Evolutionary conservation across 2,797 vertebrate genomes (phyloP).

Genomic region (Clamator glandarius): DNA sequence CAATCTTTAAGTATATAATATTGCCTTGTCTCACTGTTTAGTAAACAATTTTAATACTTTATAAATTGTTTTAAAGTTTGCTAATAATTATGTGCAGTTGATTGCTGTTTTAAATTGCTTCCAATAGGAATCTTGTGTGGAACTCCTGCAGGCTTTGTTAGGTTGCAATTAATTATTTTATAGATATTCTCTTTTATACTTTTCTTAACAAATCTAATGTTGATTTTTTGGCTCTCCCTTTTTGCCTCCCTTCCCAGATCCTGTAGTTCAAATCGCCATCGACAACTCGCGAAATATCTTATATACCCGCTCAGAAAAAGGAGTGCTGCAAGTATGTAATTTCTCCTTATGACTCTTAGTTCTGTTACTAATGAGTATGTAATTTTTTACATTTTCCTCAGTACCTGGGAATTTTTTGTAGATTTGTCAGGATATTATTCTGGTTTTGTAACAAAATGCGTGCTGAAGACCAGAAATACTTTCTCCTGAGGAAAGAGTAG

Average conservation of each 20-base stretch:
- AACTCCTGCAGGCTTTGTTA: background rate
- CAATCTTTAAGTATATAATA: background rate
- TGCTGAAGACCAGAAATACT: background rate
- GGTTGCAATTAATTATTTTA: background rate
- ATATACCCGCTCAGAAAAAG: constrained; percentile 95
- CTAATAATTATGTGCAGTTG: background rate
- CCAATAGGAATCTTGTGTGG: background rate
- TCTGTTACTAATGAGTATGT: background rate
- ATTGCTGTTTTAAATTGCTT: background rate
- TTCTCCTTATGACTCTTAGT: background rate
- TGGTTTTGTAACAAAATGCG: background rate
- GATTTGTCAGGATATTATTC: background rate
- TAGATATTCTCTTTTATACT: background rate
- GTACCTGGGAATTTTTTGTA: background rate
- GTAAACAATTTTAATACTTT: background rate
- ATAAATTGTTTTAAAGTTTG: background rate
- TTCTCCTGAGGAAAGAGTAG: background rate
- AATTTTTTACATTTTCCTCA: background rate
- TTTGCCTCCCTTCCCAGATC: constrained; percentile 77
- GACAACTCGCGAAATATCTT: constrained; percentile 94
- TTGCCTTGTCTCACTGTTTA: background rate
- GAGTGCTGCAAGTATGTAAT: constrained; percentile 88
- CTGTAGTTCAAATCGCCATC: constrained; percentile 93
- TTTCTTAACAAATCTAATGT: background rate
- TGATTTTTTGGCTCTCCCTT: background rate